These are phyloP conservation scores for Conops quadrifasciatus DNA, from an alignment of 2,888 invertebrate species.

Conservation along the genomic window DNA sequence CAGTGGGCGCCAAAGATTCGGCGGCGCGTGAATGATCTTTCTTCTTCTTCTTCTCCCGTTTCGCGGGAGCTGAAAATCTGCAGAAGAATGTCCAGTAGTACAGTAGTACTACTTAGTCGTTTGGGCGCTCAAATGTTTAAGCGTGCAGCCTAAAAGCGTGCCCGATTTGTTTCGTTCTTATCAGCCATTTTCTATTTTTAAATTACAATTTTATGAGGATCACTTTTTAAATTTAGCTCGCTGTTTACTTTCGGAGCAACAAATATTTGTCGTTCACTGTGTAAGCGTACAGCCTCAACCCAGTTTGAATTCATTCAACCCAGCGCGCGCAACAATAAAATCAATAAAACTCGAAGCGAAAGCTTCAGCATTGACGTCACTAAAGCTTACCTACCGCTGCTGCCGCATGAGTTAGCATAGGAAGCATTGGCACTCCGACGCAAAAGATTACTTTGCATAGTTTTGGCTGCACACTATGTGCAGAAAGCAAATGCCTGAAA, in stretches of 20 bases:
- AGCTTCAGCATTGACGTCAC: slow-evolving; percentile 27
- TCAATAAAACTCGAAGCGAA: not conserved
- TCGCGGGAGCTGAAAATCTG: not conserved
- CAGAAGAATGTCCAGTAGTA: not conserved
- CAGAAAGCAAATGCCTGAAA: not conserved
- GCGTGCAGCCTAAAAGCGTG: not conserved
- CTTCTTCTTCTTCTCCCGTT: not conserved
- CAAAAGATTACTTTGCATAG: not conserved
- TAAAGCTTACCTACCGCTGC: not conserved
- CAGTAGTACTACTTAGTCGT: no score
- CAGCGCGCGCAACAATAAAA: slow-evolving; percentile 29
- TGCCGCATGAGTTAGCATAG: not conserved
- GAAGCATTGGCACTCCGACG: not conserved
- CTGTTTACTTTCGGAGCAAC: slow-evolving; percentile 9
- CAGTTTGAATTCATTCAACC: slow-evolving; percentile 47
- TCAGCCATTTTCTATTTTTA: not conserved
- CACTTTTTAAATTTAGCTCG: slow-evolving; percentile 25
- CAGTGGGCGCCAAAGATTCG: slow-evolving; percentile 26
- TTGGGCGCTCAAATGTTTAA: not conserved
- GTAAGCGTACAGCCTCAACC: slow-evolving; percentile 41
- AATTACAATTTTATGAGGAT: no score
- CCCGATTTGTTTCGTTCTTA: slow-evolving; percentile 20
- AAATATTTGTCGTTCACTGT: slow-evolving; percentile 23
- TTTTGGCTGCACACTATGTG: no score
- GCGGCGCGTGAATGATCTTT: no score